phyloP scores from a whole-genome alignment of 2,113 vertebrate species.

The Hippolais icterina region DNA sequence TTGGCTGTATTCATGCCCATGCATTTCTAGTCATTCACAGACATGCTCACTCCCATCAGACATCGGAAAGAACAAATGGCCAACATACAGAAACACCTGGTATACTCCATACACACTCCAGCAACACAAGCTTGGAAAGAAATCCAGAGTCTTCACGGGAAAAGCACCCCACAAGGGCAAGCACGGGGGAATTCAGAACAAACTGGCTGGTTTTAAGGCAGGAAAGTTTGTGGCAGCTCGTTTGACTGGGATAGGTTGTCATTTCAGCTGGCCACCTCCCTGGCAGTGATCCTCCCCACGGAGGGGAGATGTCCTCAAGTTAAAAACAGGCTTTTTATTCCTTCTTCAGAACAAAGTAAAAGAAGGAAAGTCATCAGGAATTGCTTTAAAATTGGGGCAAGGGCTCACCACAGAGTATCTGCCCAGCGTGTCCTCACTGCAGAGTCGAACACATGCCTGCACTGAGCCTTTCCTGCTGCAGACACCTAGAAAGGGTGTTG shows the following conservation, averaged over 20 bases:
- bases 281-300: not conserved
- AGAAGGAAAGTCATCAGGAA: not conserved
- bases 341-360: not conserved
- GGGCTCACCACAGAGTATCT: rapidly evolving
- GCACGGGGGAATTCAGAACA: not conserved
- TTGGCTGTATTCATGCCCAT: slow-evolving; percentile 79
- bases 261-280: not conserved
- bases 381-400: not conserved
- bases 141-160: slow-evolving; percentile 65
- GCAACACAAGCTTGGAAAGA: slow-evolving; percentile 81
- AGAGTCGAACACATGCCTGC: not conserved
- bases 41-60: slow-evolving; percentile 76
- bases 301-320: not conserved
- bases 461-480: not conserved
- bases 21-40: slow-evolving; percentile 76
- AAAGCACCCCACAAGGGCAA: slow-evolving; percentile 5
- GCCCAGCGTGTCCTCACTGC: not conserved
- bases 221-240: not conserved
- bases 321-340: not conserved
- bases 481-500: not conserved
- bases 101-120: slow-evolving; percentile 75
- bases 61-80: slow-evolving; percentile 74
- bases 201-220: slow-evolving; percentile 21
- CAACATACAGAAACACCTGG: slow-evolving; percentile 75
- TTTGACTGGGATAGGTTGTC: not conserved